Evolutionary conservation across 2,888 invertebrate species (phyloP).

Genomic region (Ophion obscuratus): DNA sequence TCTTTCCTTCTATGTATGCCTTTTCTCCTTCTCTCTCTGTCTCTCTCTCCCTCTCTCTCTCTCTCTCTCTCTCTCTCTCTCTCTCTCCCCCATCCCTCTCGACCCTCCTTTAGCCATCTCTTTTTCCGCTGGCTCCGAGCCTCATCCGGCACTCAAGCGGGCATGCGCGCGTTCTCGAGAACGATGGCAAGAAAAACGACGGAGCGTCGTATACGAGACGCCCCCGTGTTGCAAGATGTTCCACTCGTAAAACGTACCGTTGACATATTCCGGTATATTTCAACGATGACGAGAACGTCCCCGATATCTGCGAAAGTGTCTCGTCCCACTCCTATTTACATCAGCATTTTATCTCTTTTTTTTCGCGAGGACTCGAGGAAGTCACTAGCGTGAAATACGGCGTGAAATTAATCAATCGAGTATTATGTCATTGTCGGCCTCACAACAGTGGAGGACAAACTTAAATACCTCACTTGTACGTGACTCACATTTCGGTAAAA

Average conservation of each 20-base stretch:
- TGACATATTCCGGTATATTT: conserved; percentile 56
- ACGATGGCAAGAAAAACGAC: conserved; percentile 55
- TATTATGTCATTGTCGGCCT: background rate
- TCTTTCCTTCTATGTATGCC: too few relatives aligned
- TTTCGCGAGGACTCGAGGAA: background rate
- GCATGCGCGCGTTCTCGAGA: conserved; percentile 57
- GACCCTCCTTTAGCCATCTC: background rate
- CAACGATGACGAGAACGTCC: conserved; percentile 35
- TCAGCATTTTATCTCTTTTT: conserved; percentile 12
- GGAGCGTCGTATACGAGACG: conserved; percentile 49
- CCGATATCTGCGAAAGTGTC: conserved; percentile 26
- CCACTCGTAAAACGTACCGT: conserved; percentile 48
- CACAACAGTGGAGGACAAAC: background rate
- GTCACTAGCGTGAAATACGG: background rate
- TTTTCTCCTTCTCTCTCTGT: too few relatives aligned
- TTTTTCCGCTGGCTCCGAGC: conserved; percentile 28
- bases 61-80: background rate
- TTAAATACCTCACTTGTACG: background rate
- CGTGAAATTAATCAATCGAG: background rate
- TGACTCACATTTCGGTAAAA: background rate
- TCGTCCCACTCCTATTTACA: background rate
- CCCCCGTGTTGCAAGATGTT: conserved; percentile 40
- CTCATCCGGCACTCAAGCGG: conserved; percentile 67
- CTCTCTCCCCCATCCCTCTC: conserved; percentile 1
- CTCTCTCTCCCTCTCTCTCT: background rate